Evolutionary conservation across 2,888 invertebrate genomes (phyloP), one percentile per base, ranked within the genome.

Genomic region (Onchidella celtica): DNA sequence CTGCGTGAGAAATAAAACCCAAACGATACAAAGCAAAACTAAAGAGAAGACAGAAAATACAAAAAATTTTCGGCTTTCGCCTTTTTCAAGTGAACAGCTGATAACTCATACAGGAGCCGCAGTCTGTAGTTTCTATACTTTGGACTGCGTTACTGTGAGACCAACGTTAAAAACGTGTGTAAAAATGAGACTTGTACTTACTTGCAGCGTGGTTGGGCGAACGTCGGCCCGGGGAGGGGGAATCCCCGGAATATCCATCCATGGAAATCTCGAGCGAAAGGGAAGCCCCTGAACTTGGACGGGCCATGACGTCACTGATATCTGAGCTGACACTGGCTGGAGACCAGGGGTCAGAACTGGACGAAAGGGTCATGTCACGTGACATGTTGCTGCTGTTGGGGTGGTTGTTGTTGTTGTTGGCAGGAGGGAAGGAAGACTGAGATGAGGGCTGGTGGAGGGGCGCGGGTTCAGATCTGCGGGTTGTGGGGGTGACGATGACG

Each of bases 161-260:
- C 24, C 27, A 63, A 47, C 47, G 47, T 17, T 47, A 11, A 17
- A 47, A 47, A 47, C 9, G 9, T 47, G 47, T 47, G n/a, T n/a
- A 59, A 59, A 14, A 66, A 2, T 6, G 11, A 29, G 6, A 34
- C n/a, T n/a, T n/a, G n/a, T n/a, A 76, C 76, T 76, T 76, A 76
- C 76, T 76, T 38, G 76, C 47, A 24, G 21, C 2, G 21, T 4
- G 32, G 24, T 29, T 65, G 21, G 76, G 76, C 2, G 76, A 76
- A 24, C 24, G 36, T 2, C 21, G 66, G 1, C 32, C 32, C 17
- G 47, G 76, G 32, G 47, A 65, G 3, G 65, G 55, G 21, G 47
- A 65, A 66, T 76, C 76, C 32, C n/a, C 55, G 9, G 34, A n/a
- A 0, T 14, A 9, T 0, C 11, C 11, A n/a, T 17, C n/a, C 2